phyloP scores from a whole-genome alignment of 2,888 invertebrate species.

The Ommatoiulus sabulosus region DNA sequence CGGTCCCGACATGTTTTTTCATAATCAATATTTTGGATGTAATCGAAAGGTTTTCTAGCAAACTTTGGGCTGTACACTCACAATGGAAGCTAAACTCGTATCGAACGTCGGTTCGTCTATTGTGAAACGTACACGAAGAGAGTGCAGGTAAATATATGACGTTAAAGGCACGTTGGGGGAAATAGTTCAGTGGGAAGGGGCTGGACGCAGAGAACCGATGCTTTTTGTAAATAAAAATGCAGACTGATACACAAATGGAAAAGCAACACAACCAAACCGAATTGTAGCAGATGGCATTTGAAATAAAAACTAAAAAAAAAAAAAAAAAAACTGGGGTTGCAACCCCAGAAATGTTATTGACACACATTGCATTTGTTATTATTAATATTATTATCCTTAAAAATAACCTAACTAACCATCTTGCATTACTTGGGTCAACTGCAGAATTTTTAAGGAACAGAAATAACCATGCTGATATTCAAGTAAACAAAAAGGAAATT shows the following conservation, averaged over 20 bases:
- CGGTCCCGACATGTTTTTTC: neutral
- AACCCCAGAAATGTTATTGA: neutral
- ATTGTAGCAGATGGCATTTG: neutral
- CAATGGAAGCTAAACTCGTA: constrained; percentile 27
- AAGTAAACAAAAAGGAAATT: no score
- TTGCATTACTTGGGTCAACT: neutral
- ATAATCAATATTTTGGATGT: constrained; percentile 32
- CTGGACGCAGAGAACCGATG: neutral
- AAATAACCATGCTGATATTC: no score
- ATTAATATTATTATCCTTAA: neutral
- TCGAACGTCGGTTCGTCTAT: neutral
- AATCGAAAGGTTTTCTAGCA: constrained; percentile 25
- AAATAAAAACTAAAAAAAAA: neutral
- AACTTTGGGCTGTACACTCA: neutral
- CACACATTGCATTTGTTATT: neutral
- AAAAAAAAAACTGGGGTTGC: neutral
- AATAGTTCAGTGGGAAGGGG: neutral
- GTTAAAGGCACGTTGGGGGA: constrained; percentile 20
- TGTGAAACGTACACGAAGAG: constrained; percentile 27
- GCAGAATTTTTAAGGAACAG: neutral
- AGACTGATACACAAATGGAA: constrained; percentile 1
- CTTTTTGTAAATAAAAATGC: neutral
- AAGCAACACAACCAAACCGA: neutral
- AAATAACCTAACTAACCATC: no score
- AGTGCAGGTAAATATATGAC: neutral